Base-by-base conservation (phyloP, 37 sponge, comb jelly and placozoan species). In the Mnemiopsis leidyi region DNA sequence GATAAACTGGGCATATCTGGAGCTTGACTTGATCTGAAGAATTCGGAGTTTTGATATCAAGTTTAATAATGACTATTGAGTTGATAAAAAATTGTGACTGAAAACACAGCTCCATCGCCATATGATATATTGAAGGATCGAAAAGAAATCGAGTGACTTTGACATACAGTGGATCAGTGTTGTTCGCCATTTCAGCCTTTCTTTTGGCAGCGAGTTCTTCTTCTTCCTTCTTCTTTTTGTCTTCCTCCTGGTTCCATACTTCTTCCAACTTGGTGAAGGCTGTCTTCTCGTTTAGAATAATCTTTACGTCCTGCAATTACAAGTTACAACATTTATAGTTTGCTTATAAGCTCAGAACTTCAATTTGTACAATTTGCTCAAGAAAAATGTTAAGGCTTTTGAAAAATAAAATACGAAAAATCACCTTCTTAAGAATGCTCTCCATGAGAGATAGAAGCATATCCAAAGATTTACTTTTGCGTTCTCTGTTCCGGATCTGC, bases 171-270 rank as follows among this genome's bases (percentile, higher is more conserved):
- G 38, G 25, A 38, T 85, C 90, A 23, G 85, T 25, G 31, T 26
- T 38, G 68, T 24, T 68, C 23, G 24, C 69, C 82, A 31, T 79
- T n/a, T 82, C 83, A 24, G 39, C 68, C 38, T 34, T 77, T 25
- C 23, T 69, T 36, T 34, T 39, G 0, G 69, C 88, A 28, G 32
- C 73, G 69, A 68, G 30, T 28, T 92, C 92, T 40, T 92, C 83
- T 38, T 35, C 93, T 30, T 39, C 93, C 31, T 36, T 73, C 83
- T 79, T 76, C 69, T 94, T 75, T 68, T 24, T n/a, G 73, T 69
- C 94, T 36, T 94, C 94, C 61, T 94, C 94, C 34, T 76, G 77
- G 79, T 85, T 85, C 90, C 90, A 85, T 13, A 40, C 61, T 23
- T 85, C 61, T 37, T 85, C 90, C 48, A 85, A 37, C n/a, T 40